These are phyloP conservation scores for Bubalus kerabau DNA, from an alignment of 2,113 vertebrate genomes.

Conservation along the genomic window DNA sequence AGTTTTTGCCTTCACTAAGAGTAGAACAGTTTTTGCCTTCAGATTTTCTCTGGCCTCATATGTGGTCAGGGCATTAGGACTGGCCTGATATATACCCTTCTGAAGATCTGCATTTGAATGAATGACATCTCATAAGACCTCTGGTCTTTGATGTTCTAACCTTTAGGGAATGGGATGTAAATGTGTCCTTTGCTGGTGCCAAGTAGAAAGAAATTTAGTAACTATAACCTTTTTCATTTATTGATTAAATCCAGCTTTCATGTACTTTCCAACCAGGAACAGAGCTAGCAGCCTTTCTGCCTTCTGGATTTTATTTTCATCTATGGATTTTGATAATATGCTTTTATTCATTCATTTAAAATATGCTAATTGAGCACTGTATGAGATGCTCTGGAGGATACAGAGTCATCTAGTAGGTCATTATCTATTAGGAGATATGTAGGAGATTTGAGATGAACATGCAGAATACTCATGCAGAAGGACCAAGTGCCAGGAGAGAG, in stretches of 20 bases:
- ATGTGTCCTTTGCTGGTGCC: conserved; percentile 48
- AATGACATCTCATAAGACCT: not conserved
- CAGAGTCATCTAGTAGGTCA: not conserved
- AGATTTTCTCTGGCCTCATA: not conserved
- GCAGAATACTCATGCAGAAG: not conserved
- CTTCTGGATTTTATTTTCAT: conserved; percentile 28
- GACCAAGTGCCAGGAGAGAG: not conserved
- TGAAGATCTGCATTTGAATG: not conserved
- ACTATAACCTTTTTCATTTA: conserved; percentile 27
- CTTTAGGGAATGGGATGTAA: conserved; percentile 53
- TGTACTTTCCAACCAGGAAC: conserved; percentile 16
- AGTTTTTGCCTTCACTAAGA: conserved; percentile 1
- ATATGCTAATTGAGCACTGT: not conserved
- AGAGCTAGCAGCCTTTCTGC: not conserved
- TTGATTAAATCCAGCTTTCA: conserved; percentile 42
- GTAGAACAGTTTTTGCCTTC: not conserved
- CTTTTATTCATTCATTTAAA: conserved; percentile 7
- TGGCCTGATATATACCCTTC: not conserved
- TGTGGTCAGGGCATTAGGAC: not conserved
- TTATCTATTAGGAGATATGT: not conserved
- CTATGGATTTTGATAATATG: not conserved
- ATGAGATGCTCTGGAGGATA: not conserved
- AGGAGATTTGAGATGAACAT: not conserved
- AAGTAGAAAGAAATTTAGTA: conserved; percentile 19
- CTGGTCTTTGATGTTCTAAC: not conserved